A percentile compares a stretch with the other conserved stretches of the same genome.
Evolutionary conservation across 1,140 invertebrate species (phyloP).

Genomic region (Meteorus sp.): DNA sequence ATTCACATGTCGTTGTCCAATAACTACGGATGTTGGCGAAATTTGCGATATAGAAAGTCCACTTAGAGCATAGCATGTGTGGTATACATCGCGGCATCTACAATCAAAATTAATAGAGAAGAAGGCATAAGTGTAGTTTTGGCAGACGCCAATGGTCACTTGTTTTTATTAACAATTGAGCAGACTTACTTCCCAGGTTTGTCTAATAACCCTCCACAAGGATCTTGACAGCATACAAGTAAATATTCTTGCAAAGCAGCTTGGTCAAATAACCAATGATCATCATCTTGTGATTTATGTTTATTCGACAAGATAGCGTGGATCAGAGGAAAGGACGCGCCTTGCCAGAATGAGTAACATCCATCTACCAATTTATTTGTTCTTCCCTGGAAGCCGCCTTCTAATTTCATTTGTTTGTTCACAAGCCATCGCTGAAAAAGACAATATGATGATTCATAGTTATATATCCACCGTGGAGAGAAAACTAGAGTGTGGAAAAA

Average conservation of each 20-base stretch:
- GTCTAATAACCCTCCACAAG: constrained; percentile 90
- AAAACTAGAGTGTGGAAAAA: too few species aligned
- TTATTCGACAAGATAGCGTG: constrained; percentile 62
- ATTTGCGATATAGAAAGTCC: constrained; percentile 94
- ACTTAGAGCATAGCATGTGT: constrained; percentile 94
- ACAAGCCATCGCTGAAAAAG: constrained; percentile 77
- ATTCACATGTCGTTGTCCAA: constrained; percentile 40
- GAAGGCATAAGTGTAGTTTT: constrained; percentile 26
- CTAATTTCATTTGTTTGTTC: constrained; percentile 86
- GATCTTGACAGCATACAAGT: constrained; percentile 87
- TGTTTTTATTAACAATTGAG: constrained; percentile 3
- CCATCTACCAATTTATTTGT: constrained; percentile 98
- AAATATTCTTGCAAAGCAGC: constrained; percentile 93
- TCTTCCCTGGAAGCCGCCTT: constrained; percentile 92
- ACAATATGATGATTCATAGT: constrained; percentile 21
- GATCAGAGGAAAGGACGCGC: constrained; percentile 82
- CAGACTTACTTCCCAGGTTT: constrained; percentile 88
- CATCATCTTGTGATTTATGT: constrained; percentile 48
- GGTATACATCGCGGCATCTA: constrained; percentile 88
- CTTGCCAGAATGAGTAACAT: constrained; percentile 99
- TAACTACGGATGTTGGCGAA: constrained; percentile 60
- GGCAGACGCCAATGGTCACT: constrained; percentile 16
- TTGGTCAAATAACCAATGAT: constrained; percentile 77
- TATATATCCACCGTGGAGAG: too few species aligned
- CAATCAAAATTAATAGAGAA: constrained; percentile 45